These are phyloP conservation scores for Coelopa pilipes DNA, from an alignment of 2,888 invertebrate genomes.

Conservation along the genomic window DNA sequence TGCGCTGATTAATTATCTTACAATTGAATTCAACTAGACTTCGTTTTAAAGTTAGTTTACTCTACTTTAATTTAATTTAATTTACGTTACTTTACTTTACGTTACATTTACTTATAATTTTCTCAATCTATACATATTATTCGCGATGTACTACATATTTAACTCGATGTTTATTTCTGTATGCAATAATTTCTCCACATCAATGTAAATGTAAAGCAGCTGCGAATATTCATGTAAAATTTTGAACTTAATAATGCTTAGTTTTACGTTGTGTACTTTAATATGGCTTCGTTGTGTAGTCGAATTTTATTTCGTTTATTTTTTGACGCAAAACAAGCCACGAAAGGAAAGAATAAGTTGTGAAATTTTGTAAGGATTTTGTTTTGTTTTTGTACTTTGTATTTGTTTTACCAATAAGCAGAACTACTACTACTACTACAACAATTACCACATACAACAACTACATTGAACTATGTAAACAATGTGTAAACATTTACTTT, in stretches of 20 bases:
- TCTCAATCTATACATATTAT: background rate
- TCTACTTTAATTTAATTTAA: constrained; percentile 13
- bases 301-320: background rate
- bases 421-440: background rate
- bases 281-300: constrained; percentile 4
- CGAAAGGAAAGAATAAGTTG: background rate
- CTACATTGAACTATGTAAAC: background rate
- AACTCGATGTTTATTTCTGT: too few relatives aligned
- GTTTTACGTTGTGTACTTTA: constrained; percentile 15
- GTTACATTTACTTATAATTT: background rate
- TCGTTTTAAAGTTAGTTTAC: constrained; percentile 22
- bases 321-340: constrained; percentile 1
- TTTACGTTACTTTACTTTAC: background rate
- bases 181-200: too few relatives aligned
- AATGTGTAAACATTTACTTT: constrained; percentile 45
- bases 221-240: too few relatives aligned
- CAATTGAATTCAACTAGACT: constrained; percentile 39
- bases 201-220: too few relatives aligned
- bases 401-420: too few relatives aligned
- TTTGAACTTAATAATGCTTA: too few relatives aligned
- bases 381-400: constrained; percentile 16
- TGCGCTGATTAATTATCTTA: constrained; percentile 39
- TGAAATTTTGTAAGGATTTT: constrained; percentile 1
- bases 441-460: constrained; percentile 22
- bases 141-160: too few relatives aligned